phyloP scores from a whole-genome alignment of 2,888 invertebrate species.

The Diogma glabrata region DNA sequence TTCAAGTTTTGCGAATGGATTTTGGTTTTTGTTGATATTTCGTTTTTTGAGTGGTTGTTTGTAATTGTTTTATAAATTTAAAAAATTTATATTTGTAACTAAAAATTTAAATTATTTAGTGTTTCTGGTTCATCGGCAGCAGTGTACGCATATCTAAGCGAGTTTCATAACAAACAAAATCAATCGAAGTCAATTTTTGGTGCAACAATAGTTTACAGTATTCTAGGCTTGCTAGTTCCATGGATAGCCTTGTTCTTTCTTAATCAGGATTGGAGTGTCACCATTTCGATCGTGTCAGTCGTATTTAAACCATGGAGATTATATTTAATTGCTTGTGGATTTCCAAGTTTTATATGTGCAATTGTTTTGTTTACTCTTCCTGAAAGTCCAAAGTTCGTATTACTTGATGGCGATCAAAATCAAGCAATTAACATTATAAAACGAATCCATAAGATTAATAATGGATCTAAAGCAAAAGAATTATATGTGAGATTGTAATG shows the following conservation, averaged over 20 bases:
- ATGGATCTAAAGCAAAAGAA: constrained; percentile 22
- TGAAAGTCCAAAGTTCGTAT: constrained; percentile 31
- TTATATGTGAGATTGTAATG: too few relatives aligned
- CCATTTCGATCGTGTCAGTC: constrained; percentile 24
- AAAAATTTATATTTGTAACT: too few relatives aligned
- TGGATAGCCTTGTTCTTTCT: constrained; percentile 30
- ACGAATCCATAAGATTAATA: constrained; percentile 25
- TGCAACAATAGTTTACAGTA: constrained; percentile 29
- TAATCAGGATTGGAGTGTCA: constrained; percentile 27
- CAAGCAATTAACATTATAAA: constrained; percentile 25
- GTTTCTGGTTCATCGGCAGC: constrained; percentile 39
- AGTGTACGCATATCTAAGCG: constrained; percentile 41
- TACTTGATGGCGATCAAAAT: constrained; percentile 24
- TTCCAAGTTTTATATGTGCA: constrained; percentile 29
- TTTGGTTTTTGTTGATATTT: constrained; percentile 39
- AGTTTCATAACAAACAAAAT: constrained; percentile 38
- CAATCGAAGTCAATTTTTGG: constrained; percentile 37
- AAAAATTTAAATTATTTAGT: too few relatives aligned
- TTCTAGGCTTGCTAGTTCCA: constrained; percentile 29
- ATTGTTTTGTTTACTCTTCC: constrained; percentile 27
- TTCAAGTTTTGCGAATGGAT: constrained; percentile 38
- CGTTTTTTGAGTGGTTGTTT: constrained; percentile 42
- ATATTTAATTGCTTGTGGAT: constrained; percentile 29
- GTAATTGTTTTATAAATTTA: too few relatives aligned
- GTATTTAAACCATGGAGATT: constrained; percentile 32